These are phyloP conservation scores for Lineus longissimus DNA, from an alignment of 1,140 invertebrate species.

Conservation along the genomic window DNA sequence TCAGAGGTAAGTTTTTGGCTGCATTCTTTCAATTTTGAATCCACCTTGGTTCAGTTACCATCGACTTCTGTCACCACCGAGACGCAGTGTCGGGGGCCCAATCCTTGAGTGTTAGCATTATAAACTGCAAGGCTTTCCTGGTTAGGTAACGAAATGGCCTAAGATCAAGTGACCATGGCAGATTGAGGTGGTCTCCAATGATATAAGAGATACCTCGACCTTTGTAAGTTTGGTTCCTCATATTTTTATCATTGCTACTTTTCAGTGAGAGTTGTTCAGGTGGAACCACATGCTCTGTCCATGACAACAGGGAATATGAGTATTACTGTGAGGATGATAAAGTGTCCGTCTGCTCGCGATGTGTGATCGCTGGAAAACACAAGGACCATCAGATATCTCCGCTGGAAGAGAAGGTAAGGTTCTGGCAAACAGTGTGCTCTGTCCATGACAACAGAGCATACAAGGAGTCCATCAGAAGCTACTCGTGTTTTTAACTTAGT, in stretches of 20 bases:
- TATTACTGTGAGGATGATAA: conserved; percentile 45
- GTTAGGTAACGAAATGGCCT: too few relatives aligned
- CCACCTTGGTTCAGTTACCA: too few relatives aligned
- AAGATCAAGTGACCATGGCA: too few relatives aligned
- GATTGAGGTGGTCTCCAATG: too few relatives aligned
- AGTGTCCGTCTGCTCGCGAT: conserved; percentile 38
- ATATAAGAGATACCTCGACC: too few relatives aligned
- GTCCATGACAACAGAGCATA: neutral
- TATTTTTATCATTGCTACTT: neutral
- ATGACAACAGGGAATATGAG: conserved; percentile 32
- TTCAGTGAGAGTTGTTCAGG: conserved; percentile 13
- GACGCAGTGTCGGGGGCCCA: too few relatives aligned
- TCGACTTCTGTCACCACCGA: too few relatives aligned
- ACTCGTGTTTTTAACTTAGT: neutral
- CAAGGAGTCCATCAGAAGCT: too few relatives aligned
- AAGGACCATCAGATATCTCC: conserved; percentile 37
- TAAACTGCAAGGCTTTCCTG: too few relatives aligned
- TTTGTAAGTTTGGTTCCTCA: too few relatives aligned
- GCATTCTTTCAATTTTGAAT: too few relatives aligned
- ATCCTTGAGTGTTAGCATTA: too few relatives aligned
- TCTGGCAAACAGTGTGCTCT: neutral
- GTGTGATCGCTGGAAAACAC: conserved; percentile 44
- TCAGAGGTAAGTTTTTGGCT: neutral
- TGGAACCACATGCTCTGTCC: conserved; percentile 23
- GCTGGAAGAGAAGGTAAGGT: conserved; percentile 41